These are phyloP conservation scores for Echinarachnius parma DNA, from an alignment of 53 echinoderm and acorn worm species.

Conservation along the genomic window DNA sequence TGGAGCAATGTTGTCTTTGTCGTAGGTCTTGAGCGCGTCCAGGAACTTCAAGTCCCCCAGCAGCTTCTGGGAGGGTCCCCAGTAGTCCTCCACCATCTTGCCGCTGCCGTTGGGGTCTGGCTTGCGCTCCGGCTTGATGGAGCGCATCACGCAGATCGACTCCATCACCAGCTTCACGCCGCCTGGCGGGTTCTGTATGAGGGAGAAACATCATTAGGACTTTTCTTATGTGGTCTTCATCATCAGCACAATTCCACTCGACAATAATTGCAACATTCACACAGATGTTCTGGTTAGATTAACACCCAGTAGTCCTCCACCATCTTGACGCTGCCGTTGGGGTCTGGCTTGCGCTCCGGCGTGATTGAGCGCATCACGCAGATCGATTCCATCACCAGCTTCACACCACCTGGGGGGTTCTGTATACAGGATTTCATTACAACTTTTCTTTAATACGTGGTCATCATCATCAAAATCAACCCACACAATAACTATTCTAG, in stretches of 20 bases:
- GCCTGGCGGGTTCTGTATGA: slow-evolving; percentile 88
- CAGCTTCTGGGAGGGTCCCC: slow-evolving; percentile 97
- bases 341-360: slow-evolving; percentile 92
- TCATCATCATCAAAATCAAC: no score
- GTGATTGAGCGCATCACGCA: slow-evolving; percentile 96
- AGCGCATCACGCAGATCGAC: slow-evolving; percentile 92
- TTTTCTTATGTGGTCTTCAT: no score
- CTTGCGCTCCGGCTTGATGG: slow-evolving; percentile 89
- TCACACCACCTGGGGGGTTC: slow-evolving; percentile 94
- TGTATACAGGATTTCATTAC: no score
- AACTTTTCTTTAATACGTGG: no score
- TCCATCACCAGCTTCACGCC: slow-evolving; percentile 96
- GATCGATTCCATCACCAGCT: slow-evolving; percentile 90
- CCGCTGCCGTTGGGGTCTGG: slow-evolving; percentile 91
- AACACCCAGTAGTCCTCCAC: slow-evolving; percentile 98
- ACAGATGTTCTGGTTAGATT: no score
- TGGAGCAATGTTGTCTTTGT: slow-evolving; percentile 91
- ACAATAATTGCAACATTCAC: no score
- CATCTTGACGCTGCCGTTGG: slow-evolving; percentile 91
- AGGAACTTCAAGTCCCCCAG: slow-evolving; percentile 99
- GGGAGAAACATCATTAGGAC: no score
- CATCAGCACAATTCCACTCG: no score
- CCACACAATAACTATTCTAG: no score
- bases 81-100: slow-evolving; percentile 98
- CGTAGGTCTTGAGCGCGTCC: slow-evolving; percentile 81